These are phyloP conservation scores for Sphaeridia pumilis DNA, from an alignment of 2,888 invertebrate species.

Conservation along the genomic window DNA sequence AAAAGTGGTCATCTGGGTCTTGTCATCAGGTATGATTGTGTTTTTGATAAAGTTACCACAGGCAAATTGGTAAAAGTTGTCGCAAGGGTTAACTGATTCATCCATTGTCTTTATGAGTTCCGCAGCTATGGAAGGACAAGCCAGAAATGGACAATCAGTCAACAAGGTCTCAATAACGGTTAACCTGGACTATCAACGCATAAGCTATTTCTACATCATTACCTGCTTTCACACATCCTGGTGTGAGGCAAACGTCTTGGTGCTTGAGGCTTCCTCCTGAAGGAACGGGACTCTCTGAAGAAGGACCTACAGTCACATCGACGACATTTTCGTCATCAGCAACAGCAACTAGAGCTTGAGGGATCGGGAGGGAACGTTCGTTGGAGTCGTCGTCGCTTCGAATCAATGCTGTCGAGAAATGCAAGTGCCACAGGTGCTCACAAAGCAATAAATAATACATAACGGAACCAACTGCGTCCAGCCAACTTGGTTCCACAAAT, in stretches of 20 bases:
- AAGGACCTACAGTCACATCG: conserved; percentile 16
- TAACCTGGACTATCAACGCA: no score
- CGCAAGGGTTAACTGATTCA: conserved; percentile 58
- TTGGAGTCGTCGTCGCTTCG: conserved; percentile 27
- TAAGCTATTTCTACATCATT: no score
- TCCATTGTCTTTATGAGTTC: conserved; percentile 61
- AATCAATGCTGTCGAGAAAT: conserved; percentile 35
- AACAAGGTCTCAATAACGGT: no score
- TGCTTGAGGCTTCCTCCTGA: no score
- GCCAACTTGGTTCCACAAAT: no score
- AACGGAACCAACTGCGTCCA: not conserved
- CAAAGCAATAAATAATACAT: conserved; percentile 19
- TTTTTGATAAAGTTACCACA: conserved; percentile 62
- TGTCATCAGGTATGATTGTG: conserved; percentile 67
- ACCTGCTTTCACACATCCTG: conserved; percentile 72
- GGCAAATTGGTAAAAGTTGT: conserved; percentile 69
- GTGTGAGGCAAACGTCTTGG: conserved; percentile 51
- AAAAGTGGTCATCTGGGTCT: conserved; percentile 59
- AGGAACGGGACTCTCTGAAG: no score
- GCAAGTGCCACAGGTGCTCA: conserved; percentile 36
- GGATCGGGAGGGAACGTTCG: conserved; percentile 36
- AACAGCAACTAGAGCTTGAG: conserved; percentile 32
- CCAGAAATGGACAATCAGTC: no score
- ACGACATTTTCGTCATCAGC: conserved; percentile 21
- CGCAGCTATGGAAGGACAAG: no score